Base-by-base conservation (phyloP, 2,888 invertebrate species). In the Tenthredo scrophulariae region DNA sequence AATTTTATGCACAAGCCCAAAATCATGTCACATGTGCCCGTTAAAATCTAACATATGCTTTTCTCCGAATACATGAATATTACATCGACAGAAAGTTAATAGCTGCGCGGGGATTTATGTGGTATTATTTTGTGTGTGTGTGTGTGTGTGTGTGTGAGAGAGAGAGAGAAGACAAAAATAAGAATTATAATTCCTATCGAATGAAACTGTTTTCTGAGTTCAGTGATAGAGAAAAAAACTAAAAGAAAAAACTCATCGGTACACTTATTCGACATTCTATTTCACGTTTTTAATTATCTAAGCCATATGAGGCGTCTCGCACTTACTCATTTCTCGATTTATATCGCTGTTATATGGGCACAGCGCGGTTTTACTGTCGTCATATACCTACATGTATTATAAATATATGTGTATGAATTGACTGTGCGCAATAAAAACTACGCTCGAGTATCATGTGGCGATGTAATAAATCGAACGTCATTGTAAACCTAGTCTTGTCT, bases 381-480 rank as follows among this genome's bases (percentile, higher is more conserved):
- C 67, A 67, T 22, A 33, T 67, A 33, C 26, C 2, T 62, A 26
- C 2, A 37, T 37, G 7, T 37, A 37, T 7, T 7, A 7, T 26
- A n/a, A n/a, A 29, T 26, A 29, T 5, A 18, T 1, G 18, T 15
- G 5, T 67, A 33, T 67, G n/a, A 7, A 37, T 7, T 37, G 10
- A 29, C 10, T 67, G 26, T 67, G 15, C 18, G 13, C 7, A 33
- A 33, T 29, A 67, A 67, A 29, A 67, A 67, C 18, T 18, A 67
- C 15, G 29, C 67, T 33, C 13, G 26, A 33, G 29, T 67, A 22
- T 26, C 33, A 26, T 67, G 26, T 33, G 67, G 1, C 67, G 33
- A 67, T 18, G 33, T 33, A 67, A 67, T 67, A 67, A 67, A 67
- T 67, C 33, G 33, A 67, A 18, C 18, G 67, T 33, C 67, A 67